phyloP scores from a whole-genome alignment of 2,888 invertebrate genomes.

The Rhaphigaster nebulosa region DNA sequence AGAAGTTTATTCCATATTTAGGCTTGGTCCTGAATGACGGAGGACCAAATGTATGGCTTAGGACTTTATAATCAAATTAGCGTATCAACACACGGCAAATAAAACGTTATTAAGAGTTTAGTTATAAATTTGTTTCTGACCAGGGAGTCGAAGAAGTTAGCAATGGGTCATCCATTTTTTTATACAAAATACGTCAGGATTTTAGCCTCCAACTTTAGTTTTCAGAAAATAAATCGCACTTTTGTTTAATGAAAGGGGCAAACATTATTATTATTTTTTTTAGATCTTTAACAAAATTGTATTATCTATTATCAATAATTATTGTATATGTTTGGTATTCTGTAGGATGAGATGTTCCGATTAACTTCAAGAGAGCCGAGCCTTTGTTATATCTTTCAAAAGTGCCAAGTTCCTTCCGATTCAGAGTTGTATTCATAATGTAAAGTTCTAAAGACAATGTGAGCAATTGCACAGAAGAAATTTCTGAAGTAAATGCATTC shows the following conservation, averaged over 20 bases:
- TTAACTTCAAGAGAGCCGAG: too few relatives aligned
- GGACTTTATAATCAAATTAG: not conserved
- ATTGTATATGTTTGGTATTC: too few relatives aligned
- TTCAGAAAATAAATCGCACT: not conserved
- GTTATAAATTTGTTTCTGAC: not conserved
- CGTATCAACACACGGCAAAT: not conserved
- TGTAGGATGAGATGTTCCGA: too few relatives aligned
- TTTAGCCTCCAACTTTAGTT: not conserved
- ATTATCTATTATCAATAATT: too few relatives aligned
- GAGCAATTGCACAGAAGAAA: too few relatives aligned
- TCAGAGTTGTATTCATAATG: too few relatives aligned
- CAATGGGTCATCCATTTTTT: not conserved
- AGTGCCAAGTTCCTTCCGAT: too few relatives aligned
- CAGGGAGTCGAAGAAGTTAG: not conserved
- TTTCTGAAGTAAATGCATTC: too few relatives aligned
- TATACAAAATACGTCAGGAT: not conserved
- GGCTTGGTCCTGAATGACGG: not conserved
- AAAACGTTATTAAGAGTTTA: not conserved
- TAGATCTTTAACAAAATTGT: too few relatives aligned
- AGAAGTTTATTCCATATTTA: not conserved
- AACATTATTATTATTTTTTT: not conserved
- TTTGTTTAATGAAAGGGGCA: not conserved
- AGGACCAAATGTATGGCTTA: not conserved
- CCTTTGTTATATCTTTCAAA: too few relatives aligned
- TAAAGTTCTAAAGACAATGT: too few relatives aligned